Percentiles rank a stretch among this genome's conserved stretches.
Conservation (phyloP, 2,113 vertebrate genomes). For the Protobothrops mucrosquamatus region DNA sequence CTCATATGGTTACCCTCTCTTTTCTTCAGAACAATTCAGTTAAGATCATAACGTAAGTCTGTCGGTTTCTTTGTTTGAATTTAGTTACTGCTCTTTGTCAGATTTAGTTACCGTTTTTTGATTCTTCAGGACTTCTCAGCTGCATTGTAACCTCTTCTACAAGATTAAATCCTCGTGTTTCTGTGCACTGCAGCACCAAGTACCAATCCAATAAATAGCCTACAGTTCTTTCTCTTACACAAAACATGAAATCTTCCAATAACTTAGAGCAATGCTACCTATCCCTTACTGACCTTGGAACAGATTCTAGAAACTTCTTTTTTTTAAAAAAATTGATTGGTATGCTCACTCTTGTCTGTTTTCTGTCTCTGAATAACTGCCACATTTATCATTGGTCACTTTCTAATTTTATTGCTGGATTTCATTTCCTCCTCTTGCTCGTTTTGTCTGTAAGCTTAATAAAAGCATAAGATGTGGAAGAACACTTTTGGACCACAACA, state of each 20-base stretch:
- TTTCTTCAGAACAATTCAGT: slow-evolving; percentile 6
- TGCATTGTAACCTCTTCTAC: slow-evolving; percentile 8
- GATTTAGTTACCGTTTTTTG: background rate
- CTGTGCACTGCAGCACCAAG: background rate
- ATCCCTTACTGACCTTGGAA: slow-evolving; percentile 10
- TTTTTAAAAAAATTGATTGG: background rate
- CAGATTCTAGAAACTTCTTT: slow-evolving; percentile 17
- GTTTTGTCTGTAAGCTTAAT: background rate
- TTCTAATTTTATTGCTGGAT: slow-evolving; percentile 8
- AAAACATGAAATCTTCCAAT: slow-evolving; percentile 8
- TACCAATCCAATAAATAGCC: slow-evolving; percentile 20
- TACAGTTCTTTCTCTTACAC: background rate
- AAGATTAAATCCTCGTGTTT: slow-evolving; percentile 24
- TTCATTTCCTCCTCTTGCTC: background rate
- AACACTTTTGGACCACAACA: background rate
- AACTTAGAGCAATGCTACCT: slow-evolving; percentile 5
- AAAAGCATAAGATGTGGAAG: background rate
- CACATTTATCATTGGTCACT: background rate
- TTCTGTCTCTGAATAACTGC: slow-evolving; percentile 2
- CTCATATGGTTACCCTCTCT: background rate
- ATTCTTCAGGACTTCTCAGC: background rate
- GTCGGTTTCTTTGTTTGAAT: background rate
- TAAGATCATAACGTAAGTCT: background rate
- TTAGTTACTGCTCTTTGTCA: slow-evolving; percentile 7
- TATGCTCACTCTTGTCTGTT: background rate